Evolutionary conservation across 2,888 invertebrate species (phyloP).

Genomic region (Drosophila kanekoi): DNA sequence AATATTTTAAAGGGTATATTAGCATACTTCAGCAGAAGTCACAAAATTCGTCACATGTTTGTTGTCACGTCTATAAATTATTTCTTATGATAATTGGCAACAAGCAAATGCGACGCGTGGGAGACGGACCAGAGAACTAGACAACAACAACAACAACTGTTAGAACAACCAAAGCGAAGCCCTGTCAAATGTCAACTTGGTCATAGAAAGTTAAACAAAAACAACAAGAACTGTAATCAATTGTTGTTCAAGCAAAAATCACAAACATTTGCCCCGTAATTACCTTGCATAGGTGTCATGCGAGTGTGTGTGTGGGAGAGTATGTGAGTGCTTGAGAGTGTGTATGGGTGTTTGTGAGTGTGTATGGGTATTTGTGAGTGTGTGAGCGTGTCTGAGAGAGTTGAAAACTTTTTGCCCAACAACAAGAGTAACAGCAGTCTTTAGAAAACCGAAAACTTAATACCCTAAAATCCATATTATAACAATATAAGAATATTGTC

Average conservation of each 20-base stretch:
- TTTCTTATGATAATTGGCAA: constrained; percentile 75
- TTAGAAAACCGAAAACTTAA: not conserved
- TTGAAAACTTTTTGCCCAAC: constrained; percentile 48
- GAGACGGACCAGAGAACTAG: constrained; percentile 35
- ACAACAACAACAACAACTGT: constrained; percentile 18
- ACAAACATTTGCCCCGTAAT: constrained; percentile 72
- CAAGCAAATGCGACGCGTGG: constrained; percentile 48
- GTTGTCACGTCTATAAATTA: constrained; percentile 60
- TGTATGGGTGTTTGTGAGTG: constrained; percentile 8
- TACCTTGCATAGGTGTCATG: constrained; percentile 55
- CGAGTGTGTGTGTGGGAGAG: constrained; percentile 14
- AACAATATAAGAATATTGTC: rapidly evolving
- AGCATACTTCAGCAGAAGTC: not conserved
- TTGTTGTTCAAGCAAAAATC: constrained; percentile 76
- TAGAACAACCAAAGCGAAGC: constrained; percentile 36
- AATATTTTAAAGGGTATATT: constrained; percentile 17
- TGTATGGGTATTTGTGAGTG: constrained; percentile 10
- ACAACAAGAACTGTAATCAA: constrained; percentile 70
- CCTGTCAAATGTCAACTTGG: constrained; percentile 44
- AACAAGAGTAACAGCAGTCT: not conserved
- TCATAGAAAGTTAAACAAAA: constrained; percentile 42
- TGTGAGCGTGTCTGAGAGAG: constrained; percentile 28
- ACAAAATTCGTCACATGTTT: constrained; percentile 35
- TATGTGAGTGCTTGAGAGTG: constrained; percentile 9
- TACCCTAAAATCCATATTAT: not conserved